Base-by-base conservation (phyloP, 2,888 invertebrate species). In the Pyrrhia umbra region DNA sequence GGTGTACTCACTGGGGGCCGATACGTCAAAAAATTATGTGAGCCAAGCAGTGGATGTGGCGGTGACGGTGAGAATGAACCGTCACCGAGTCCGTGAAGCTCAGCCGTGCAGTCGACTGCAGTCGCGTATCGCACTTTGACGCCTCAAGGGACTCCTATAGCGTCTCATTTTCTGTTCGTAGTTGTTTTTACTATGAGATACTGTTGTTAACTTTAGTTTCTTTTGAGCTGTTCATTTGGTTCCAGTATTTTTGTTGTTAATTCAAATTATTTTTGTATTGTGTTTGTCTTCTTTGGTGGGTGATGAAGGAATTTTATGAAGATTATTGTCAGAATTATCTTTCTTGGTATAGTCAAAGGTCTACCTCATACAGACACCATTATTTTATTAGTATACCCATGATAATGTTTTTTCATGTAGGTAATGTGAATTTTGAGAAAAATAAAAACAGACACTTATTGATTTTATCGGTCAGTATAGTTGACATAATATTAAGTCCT, bases 11-110 rank as follows among this genome's bases (percentile, higher is more conserved):
- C 90, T 16, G 66, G 90, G 87, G 92, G 79, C 80, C 80, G 81
- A 90, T 91, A 86, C 83, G 86, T 90, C 89, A 89, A 89, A 90
- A 88, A 90, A 90, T 90, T 89, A 89, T 88, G 85, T 87, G 88
- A 87, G 80, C 81, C 82, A 69, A 77, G 80, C 57, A 72, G 57
- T 72, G 57, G 54, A 70, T 58, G 64, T 55, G 57, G 57, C 54
- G 46, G 52, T 50, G 57, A 75, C 57, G 57, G 45, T 23, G 54
- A 42, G 37, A 57, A 58, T 74, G 69, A 58, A 46, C 37, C 56
- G 52, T 54, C 69, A 68, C 30, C 18, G 52, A 37, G 27, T 50
- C 18, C n/a, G 49, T 73, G 57, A 61, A 63, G 65, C 68, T 71
- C 64, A 62, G 52, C 66, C 71, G 68, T 77, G 77, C 68, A 74